Evolutionary conservation across 2,888 invertebrate genomes (phyloP).

Genomic region (Chromoteleia sp.): DNA sequence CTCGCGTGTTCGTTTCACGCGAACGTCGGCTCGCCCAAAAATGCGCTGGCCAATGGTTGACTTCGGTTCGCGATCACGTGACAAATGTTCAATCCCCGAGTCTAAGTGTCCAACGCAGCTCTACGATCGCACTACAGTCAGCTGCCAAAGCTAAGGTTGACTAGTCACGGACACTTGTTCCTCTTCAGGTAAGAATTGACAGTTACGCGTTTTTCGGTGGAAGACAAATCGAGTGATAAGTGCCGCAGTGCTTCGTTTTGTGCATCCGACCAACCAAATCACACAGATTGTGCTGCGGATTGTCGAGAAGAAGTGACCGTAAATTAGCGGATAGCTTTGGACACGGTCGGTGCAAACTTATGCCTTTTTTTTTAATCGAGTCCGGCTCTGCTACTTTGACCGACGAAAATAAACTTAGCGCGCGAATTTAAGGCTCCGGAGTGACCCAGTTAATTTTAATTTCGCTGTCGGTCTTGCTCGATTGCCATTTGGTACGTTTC

Average conservation of each 20-base stretch:
- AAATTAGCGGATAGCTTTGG: conserved; percentile 2
- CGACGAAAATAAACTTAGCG: conserved; percentile 1
- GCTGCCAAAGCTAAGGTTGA: conserved; percentile 86
- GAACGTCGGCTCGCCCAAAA: conserved; percentile 80
- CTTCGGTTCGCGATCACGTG: conserved; percentile 70
- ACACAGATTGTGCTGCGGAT: not conserved
- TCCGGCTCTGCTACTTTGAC: not conserved
- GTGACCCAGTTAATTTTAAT: conserved; percentile 1
- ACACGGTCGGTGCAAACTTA: not conserved
- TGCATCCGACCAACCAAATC: not conserved
- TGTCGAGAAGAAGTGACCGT: not conserved
- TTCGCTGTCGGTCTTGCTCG: not conserved
- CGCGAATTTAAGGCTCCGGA: not conserved
- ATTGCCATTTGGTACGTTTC: too few species aligned
- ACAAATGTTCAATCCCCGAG: conserved; percentile 67
- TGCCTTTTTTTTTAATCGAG: not conserved
- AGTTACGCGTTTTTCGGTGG: conserved; percentile 31
- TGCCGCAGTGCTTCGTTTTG: conserved; percentile 54
- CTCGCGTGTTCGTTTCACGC: conserved; percentile 70
- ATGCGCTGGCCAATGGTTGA: conserved; percentile 79
- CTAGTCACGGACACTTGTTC: conserved; percentile 84
- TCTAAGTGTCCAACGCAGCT: conserved; percentile 86
- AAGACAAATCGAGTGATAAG: conserved; percentile 21
- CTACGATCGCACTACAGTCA: conserved; percentile 87
- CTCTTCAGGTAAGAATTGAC: conserved; percentile 69